Evolutionary conservation across 2,797 vertebrate genomes (phyloP), one percentile per base, ranked within the genome.

Genomic region (Darevskia mixta): DNA sequence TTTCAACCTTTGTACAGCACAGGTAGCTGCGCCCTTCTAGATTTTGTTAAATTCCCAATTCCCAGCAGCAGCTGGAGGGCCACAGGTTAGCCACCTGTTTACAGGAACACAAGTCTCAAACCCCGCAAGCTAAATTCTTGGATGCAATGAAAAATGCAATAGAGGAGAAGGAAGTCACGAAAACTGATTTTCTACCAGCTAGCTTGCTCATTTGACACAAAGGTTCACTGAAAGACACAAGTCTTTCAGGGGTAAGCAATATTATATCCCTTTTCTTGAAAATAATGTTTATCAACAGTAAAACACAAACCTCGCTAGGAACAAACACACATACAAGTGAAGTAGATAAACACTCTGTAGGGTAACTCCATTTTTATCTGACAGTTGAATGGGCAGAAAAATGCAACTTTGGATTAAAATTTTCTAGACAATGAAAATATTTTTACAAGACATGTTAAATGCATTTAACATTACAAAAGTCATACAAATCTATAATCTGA

Each of bases 401-500:
- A 75, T 20, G 79, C 92, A 94, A 93, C 80, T 92, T 93, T 78
- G 92, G 92, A 85, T 91, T 89, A 91, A 93, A 96, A 96, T 93
- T 94, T 90, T 93, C 89, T 94, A 90, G 89, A 92, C 88, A 91
- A 93, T 95, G 93, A 94, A 95, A 92, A 87, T 94, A 95, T 94
- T 95, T 88, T 95, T 95, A 94, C 89, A 96, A 90, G 90, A 94
- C 91, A 88, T 89, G 82, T 88, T 94, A 94, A 88, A 90, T 93
- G 41, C 87, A 87, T 95, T 94, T 87, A 94, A 87, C 64, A 92
- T 95, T 96, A 96, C 85, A 96, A 96, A 96, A 96, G 69, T 92
- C 85, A 93, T 94, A 96, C 91, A 96, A 96, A 95, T 93, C 95
- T 96, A 93, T 92, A 95, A 92, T 86, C 17, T 87, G 82, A 94